These are phyloP conservation scores for Trogon melanurus DNA, from an alignment of 2,113 vertebrate genomes.

Conservation along the genomic window DNA sequence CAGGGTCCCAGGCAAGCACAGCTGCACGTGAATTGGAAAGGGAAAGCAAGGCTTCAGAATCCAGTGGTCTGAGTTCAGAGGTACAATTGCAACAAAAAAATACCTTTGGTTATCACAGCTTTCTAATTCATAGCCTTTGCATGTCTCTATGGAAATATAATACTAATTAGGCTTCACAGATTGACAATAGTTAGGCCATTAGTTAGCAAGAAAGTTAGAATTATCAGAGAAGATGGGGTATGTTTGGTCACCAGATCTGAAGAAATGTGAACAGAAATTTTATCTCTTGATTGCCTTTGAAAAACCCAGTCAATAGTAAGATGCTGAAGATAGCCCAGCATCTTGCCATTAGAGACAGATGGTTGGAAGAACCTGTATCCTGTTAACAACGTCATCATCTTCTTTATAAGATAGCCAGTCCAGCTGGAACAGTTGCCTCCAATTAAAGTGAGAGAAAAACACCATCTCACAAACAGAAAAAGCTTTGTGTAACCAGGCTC, in stretches of 20 bases:
- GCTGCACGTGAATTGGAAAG: accelerated
- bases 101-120: not conserved
- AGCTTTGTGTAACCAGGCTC: not conserved
- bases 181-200: not conserved
- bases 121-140: not conserved
- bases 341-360: slow-evolving; percentile 34
- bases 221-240: not conserved
- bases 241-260: not conserved
- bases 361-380: slow-evolving; percentile 15
- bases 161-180: not conserved
- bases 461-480: not conserved
- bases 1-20: not conserved
- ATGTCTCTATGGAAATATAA: not conserved
- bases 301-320: not conserved
- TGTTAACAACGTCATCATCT: not conserved
- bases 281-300: not conserved
- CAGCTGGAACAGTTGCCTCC: slow-evolving; percentile 45
- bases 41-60: not conserved
- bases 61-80: not conserved
- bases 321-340: not conserved
- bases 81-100: not conserved
- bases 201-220: not conserved
- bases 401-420: not conserved
- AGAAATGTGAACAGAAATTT: not conserved
- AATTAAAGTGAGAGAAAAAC: slow-evolving; percentile 11